A percentile compares a stretch with the other conserved stretches of the same genome.
These are phyloP conservation scores for Taenaris catops DNA, from an alignment of 2,888 invertebrate genomes.

Conservation along the genomic window DNA sequence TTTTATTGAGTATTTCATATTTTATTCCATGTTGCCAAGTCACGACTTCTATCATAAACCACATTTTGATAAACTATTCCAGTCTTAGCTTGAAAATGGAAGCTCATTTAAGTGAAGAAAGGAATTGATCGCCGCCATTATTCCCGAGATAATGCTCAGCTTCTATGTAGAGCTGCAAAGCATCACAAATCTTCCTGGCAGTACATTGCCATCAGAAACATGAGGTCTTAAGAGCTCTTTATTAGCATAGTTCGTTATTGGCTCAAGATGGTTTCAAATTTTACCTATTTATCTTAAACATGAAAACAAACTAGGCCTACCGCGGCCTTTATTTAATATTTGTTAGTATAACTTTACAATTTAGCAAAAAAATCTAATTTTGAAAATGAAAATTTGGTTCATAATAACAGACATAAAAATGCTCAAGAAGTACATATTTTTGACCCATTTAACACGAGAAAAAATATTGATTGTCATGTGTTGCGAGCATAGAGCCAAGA, in stretches of 20 bases:
- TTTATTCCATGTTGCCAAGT: conserved; percentile 6
- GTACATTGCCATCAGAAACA: conserved; percentile 22
- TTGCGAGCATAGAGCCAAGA: too few species aligned
- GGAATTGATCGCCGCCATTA: conserved; percentile 27
- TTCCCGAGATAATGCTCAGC: conserved; percentile 25
- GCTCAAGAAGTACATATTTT: too few species aligned
- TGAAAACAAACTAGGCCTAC: too few species aligned
- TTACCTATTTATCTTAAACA: too few species aligned
- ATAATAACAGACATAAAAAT: too few species aligned
- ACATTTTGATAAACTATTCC: conserved; percentile 18
- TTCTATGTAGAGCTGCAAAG: conserved; percentile 21
- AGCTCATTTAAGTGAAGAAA: conserved; percentile 23
- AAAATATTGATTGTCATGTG: too few species aligned
- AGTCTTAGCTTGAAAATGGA: conserved; percentile 22
- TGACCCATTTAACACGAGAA: too few species aligned
- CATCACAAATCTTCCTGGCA: conserved; percentile 24
- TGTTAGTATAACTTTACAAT: too few species aligned
- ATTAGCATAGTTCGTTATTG: conserved; percentile 8
- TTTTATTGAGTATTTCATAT: too few species aligned
- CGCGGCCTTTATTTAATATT: too few species aligned
- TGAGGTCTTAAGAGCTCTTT: conserved; percentile 18
- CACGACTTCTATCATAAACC: conserved; percentile 8
- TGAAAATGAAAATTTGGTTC: too few species aligned
- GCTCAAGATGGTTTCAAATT: background rate
- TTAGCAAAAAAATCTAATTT: too few species aligned